phyloP scores from a whole-genome alignment of 53 echinoderm and acorn worm genomes.

The Henricia sp. region DNA sequence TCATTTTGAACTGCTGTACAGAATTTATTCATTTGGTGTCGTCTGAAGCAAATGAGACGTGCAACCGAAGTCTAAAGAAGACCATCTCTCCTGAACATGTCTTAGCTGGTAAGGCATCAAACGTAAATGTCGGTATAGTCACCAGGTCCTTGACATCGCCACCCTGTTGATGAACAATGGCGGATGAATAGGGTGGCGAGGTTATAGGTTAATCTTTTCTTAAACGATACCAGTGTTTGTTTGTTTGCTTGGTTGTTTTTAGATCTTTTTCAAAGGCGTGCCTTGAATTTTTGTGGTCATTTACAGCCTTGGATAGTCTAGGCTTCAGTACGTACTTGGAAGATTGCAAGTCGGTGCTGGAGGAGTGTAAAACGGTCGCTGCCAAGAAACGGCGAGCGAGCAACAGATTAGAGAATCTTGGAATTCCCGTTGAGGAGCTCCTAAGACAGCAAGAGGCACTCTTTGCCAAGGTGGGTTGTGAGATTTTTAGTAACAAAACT shows the following conservation, averaged over 20 bases:
- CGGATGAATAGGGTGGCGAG: too few species aligned
- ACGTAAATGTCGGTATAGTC: too few species aligned
- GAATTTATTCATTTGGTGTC: slow-evolving; percentile 96
- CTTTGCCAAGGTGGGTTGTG: slow-evolving; percentile 79
- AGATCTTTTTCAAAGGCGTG: too few species aligned
- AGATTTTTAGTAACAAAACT: not conserved
- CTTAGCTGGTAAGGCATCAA: slow-evolving; percentile 78
- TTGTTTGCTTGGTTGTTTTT: too few species aligned
- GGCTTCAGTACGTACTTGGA: slow-evolving; percentile 89
- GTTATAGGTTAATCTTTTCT: too few species aligned
- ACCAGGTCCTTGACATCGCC: too few species aligned
- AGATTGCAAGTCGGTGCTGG: slow-evolving; percentile 86
- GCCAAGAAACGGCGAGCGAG: slow-evolving; percentile 87
- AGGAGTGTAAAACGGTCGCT: slow-evolving; percentile 96
- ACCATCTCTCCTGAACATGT: slow-evolving; percentile 98
- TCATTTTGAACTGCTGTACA: slow-evolving; percentile 94
- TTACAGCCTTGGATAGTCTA: slow-evolving; percentile 86
- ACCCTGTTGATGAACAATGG: too few species aligned
- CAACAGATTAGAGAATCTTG: slow-evolving; percentile 91
- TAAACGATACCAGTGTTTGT: too few species aligned
- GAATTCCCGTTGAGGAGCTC: slow-evolving; percentile 96
- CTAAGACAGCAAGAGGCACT: slow-evolving; percentile 91
- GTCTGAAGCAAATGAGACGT: slow-evolving; percentile 96
- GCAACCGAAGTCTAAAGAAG: slow-evolving; percentile 89
- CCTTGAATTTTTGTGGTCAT: slow-evolving; percentile 42